Percentiles rank a stretch among this genome's conserved stretches.
These are phyloP conservation scores for Paramormyrops hopkinsi DNA, from an alignment of 2,797 vertebrate genomes.

Conservation along the genomic window DNA sequence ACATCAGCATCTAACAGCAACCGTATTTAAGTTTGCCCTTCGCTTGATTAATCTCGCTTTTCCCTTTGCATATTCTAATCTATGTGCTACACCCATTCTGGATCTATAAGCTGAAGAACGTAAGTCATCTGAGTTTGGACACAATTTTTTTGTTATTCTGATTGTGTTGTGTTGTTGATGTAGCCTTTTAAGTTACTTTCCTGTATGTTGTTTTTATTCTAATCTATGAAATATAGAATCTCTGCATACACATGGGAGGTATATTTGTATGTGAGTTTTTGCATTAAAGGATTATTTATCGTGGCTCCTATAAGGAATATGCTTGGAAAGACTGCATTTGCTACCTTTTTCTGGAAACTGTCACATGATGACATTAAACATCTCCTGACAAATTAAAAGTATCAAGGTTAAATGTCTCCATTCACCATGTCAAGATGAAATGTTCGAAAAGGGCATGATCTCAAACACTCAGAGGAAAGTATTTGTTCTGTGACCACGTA, in stretches of 20 bases:
- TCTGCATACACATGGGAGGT: not conserved
- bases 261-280: not conserved
- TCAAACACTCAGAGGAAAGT: not conserved
- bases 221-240: not conserved
- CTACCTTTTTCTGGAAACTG: not conserved
- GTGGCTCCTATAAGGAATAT: not conserved
- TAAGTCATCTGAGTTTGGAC: not conserved
- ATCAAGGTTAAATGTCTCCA: not conserved
- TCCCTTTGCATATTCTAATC: not conserved
- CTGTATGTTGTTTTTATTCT: not conserved
- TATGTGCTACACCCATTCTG: not conserved
- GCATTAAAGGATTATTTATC: not conserved
- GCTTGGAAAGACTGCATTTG: not conserved
- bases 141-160: not conserved
- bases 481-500: constrained; percentile 5
- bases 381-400: not conserved
- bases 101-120: not conserved
- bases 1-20: not conserved
- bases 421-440: not conserved
- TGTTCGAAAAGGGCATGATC: not conserved
- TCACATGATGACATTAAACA: not conserved
- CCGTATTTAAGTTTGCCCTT: not conserved
- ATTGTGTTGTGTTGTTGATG: not conserved
- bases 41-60: not conserved
- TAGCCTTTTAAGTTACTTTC: not conserved